Base-by-base conservation (phyloP, 2,113 vertebrate genomes). In the Chinchilla lanigera region DNA sequence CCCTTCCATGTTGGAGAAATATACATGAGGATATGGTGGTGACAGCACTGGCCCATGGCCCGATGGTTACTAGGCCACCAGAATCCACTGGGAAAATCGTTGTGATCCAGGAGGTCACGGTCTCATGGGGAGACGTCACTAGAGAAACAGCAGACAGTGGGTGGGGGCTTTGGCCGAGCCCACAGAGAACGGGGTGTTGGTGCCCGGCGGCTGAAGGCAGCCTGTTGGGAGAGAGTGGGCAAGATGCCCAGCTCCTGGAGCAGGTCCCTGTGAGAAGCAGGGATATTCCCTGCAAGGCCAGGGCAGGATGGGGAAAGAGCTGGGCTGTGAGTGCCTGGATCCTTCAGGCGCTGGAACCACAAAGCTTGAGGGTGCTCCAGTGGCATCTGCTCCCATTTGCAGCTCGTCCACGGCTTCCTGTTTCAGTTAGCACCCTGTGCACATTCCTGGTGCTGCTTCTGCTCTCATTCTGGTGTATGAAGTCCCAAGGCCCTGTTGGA, bases 261-360 rank as follows among this genome's bases (percentile, higher is more conserved):
- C 77, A 26, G 0, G 44, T 60, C 9, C 3, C 56, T 7, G 58
- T 78, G 65, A 54, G 1, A 1, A 14, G 10, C 22, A 14, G 1
- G 26, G 50, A 52, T 16, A 11, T 63, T 58, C 63, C 78, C 7
- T 26, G 54, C 24, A 2, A 6, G 33, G 38, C 8, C 26, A 52
- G 50, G 30, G 67, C 17, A 54, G 73, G 86, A 3, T 0, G 7
- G 84, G 44, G 19, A 19, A 16, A 30, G 52, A 20, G 19, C 38
- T n/a, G 0, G 1, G 54, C 63, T 0, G 0, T 0, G 83, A 50
- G 17, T 19, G 6, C 61, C 38, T 3, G 1, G 2, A 12, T 38
- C 33, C 56, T 38, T 50, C 30, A 1, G 38, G 61, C 84, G 0
- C 52, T 6, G 4, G 10, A 17, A 33, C 4, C 0, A 4, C 35